A percentile compares a stretch with the other conserved stretches of the same genome.
phyloP scores from a whole-genome alignment of 2,797 vertebrate species.

The Vipera ursinii region DNA sequence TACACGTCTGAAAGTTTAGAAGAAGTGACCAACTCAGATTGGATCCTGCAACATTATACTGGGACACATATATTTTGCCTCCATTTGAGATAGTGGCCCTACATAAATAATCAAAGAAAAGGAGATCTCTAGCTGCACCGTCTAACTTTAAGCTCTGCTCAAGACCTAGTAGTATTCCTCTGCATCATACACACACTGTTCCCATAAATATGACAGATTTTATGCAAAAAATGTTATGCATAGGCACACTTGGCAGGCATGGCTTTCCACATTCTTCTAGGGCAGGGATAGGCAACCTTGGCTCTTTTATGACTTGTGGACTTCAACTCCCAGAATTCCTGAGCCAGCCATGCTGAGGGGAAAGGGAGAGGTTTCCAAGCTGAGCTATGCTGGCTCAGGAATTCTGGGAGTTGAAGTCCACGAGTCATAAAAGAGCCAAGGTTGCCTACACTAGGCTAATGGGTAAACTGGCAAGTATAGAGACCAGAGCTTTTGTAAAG shows the following conservation, averaged over 20 bases:
- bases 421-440: too few species aligned
- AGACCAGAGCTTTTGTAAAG: background rate
- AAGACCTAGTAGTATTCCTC: background rate
- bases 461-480: background rate
- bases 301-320: too few species aligned
- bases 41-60: too few species aligned
- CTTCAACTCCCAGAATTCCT: too few species aligned
- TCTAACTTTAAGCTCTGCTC: background rate
- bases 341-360: too few species aligned
- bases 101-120: background rate
- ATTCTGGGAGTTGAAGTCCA: too few species aligned
- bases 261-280: background rate
- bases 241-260: background rate
- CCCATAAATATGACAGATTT: background rate
- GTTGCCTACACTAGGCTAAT: background rate
- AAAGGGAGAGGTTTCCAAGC: too few species aligned
- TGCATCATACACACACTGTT: background rate
- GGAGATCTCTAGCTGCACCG: background rate
- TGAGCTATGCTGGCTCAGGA: too few species aligned
- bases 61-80: background rate
- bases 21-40: too few species aligned
- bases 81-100: background rate
- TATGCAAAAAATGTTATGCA: background rate
- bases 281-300: too few species aligned
- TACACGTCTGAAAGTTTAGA: too few species aligned